Evolutionary conservation across 2,797 vertebrate genomes (phyloP).

Genomic region (Furcifer pardalis): DNA sequence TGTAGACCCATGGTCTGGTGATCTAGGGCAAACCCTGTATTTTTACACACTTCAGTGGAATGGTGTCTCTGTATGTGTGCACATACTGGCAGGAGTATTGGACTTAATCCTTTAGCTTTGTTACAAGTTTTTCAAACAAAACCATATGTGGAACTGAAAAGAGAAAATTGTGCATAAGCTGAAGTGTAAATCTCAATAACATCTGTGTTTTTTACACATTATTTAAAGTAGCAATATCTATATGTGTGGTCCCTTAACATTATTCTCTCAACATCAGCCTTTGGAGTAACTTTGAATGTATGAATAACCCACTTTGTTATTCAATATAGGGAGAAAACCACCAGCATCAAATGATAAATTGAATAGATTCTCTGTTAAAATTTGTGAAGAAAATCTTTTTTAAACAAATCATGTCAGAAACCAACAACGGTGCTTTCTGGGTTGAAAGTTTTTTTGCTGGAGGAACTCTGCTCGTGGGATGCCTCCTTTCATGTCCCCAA

Average conservation of each 20-base stretch:
- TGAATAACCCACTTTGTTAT: background rate
- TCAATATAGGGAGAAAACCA: background rate
- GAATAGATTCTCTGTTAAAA: background rate
- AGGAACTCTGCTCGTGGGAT: too few species aligned
- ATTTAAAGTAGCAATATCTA: conserved; percentile 10
- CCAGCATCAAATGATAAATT: background rate
- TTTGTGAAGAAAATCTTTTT: too few species aligned
- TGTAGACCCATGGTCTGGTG: too few species aligned
- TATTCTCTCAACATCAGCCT: conserved; percentile 15
- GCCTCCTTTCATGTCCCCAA: too few species aligned
- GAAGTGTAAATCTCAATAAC: background rate
- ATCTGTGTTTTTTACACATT: background rate
- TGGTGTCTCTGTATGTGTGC: too few species aligned
- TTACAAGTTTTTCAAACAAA: background rate
- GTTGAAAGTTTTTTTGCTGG: too few species aligned
- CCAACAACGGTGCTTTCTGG: too few species aligned
- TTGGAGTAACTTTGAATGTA: background rate
- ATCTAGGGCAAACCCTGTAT: background rate
- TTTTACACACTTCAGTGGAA: background rate
- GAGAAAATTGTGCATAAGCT: background rate
- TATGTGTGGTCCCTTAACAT: background rate
- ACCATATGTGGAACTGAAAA: too few species aligned
- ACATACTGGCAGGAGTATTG: too few species aligned
- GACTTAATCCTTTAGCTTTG: background rate
- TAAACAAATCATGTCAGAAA: too few species aligned